These are phyloP conservation scores for Merluccius polli DNA, from an alignment of 2,797 vertebrate species.

Conservation along the genomic window DNA sequence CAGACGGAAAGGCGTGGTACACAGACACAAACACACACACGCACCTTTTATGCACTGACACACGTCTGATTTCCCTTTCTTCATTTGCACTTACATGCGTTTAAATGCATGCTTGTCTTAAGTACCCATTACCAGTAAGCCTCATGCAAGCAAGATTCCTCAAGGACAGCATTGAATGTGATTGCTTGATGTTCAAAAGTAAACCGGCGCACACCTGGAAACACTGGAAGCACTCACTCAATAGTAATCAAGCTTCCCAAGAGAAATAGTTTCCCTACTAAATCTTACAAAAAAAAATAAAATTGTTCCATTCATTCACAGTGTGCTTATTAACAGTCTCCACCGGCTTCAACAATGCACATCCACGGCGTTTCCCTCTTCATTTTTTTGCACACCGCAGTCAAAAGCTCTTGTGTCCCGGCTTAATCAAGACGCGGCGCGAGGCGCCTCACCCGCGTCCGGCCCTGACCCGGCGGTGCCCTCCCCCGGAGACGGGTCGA, in stretches of 20 bases:
- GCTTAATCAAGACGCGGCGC: too few species aligned
- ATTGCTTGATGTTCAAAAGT: neutral
- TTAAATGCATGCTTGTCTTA: constrained; percentile 33
- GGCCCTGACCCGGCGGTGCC: neutral
- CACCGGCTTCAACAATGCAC: neutral
- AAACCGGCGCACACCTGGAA: neutral
- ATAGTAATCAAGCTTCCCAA: neutral
- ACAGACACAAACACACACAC: constrained; percentile 26
- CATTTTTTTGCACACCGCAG: too few species aligned
- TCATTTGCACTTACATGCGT: constrained; percentile 49
- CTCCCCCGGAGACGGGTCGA: neutral
- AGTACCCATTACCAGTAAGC: constrained; percentile 20
- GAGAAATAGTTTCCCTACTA: neutral
- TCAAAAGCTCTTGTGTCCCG: too few species aligned
- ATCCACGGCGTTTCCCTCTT: neutral
- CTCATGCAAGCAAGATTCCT: constrained; percentile 3
- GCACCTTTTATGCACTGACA: constrained; percentile 46
- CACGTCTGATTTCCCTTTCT: constrained; percentile 35
- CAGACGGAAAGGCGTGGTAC: constrained; percentile 38
- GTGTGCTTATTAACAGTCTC: neutral
- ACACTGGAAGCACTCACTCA: neutral
- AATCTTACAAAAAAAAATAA: neutral
- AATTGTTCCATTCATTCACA: neutral
- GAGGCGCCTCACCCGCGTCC: neutral
- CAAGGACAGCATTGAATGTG: neutral